These are phyloP conservation scores for Chelmon rostratus DNA, from an alignment of 2,797 vertebrate genomes.

Conservation along the genomic window DNA sequence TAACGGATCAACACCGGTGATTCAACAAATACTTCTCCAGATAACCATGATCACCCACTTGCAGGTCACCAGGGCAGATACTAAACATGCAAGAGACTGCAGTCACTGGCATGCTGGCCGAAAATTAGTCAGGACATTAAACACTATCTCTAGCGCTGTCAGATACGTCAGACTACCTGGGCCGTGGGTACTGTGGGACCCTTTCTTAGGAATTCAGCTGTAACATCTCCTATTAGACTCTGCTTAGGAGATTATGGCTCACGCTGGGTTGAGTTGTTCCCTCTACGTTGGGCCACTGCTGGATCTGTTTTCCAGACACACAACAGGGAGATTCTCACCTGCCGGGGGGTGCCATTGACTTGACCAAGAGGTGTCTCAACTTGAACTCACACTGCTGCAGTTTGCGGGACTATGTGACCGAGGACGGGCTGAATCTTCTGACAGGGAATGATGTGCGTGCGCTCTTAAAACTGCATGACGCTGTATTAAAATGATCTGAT, in stretches of 20 bases:
- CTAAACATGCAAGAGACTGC: not conserved
- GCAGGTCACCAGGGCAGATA: not conserved
- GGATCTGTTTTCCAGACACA: not conserved
- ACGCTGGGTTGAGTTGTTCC: not conserved
- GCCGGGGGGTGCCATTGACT: not conserved
- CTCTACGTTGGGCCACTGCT: not conserved
- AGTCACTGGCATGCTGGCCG: not conserved
- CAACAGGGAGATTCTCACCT: not conserved
- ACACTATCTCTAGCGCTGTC: not conserved
- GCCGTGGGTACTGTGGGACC: not conserved
- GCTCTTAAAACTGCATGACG: not conserved
- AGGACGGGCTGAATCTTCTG: not conserved
- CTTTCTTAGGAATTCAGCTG: not conserved
- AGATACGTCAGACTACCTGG: not conserved
- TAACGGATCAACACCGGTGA: not conserved
- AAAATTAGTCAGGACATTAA: not conserved
- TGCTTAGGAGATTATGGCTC: not conserved
- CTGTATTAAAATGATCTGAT: not conserved
- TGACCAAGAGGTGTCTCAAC: not conserved
- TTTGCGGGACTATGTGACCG: not conserved
- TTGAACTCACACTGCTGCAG: not conserved
- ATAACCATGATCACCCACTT: not conserved
- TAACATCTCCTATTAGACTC: not conserved
- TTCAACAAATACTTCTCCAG: not conserved
- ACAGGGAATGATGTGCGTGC: not conserved